Evolutionary conservation across 1,140 invertebrate species (phyloP), one percentile per base, ranked within the genome.

Genomic region (Stenopsyche tienmushanensis): DNA sequence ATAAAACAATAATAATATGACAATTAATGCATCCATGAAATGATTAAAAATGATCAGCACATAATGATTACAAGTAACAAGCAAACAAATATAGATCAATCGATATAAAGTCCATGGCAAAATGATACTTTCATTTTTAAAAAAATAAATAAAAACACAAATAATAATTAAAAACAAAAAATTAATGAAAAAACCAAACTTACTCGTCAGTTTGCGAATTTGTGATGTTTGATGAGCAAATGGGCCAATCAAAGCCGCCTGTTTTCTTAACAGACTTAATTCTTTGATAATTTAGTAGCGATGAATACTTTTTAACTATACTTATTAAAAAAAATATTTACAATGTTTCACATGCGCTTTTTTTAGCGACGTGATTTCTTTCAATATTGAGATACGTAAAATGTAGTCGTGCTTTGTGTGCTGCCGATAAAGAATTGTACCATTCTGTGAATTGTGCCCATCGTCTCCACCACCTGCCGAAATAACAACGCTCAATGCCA

Each of bases 381-480:
- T 82, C 78, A 81, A 77, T 80, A 82, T 74, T 83, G 81, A 71
- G 80, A 82, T 71, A 83, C 82, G 77, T 83, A 83, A 83, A 83
- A 83, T 75, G 82, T 83, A 72, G 82, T 83, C 59, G 78, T 82
- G 79, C 80, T 81, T 76, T 82, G 78, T 68, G 80, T 77, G 70
- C 80, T 79, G 78, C 81, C 82, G 75, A 82, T 78, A 82, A 83
- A 83, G 79, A 83, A 83, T 70, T 83, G 81, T 74, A 82, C 81
- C 80, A 83, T 79, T 81, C 80, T 76, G 77, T 81, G 79, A 74
- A 82, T 82, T 75, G 79, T 80, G 77, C 76, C 80, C 74, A 80
- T 78, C 76, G 78, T 77, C 82, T 82, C 82, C 79, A 77, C 77
- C 77, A 82, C 81, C 79, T 80, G 81, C 78, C 77, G 76, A 82